phyloP scores from a whole-genome alignment of 2,113 vertebrate genomes.

The Corythornis vintsioides region DNA sequence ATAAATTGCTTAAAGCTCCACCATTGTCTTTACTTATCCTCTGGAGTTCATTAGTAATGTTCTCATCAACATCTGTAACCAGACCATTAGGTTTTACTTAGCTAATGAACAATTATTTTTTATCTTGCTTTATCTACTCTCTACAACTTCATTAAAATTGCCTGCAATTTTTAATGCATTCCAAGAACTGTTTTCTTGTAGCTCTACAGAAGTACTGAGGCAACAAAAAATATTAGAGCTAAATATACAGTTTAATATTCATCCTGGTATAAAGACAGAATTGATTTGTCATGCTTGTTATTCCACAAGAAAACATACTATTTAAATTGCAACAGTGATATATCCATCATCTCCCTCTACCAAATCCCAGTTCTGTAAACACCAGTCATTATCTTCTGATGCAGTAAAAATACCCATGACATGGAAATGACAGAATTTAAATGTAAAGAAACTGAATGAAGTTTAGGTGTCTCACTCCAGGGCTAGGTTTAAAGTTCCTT shows the following conservation, averaged over 20 bases:
- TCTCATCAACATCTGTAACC: background rate
- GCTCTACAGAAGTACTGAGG: background rate
- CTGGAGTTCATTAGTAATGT: background rate
- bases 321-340: background rate
- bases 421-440: background rate
- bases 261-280: background rate
- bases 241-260: background rate
- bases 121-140: background rate
- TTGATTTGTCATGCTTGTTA: background rate
- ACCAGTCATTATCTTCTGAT: background rate
- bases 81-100: background rate
- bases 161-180: background rate
- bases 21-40: background rate
- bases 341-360: background rate
- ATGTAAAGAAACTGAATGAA: background rate
- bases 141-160: background rate
- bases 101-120: background rate
- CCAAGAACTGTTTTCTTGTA: background rate
- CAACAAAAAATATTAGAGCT: background rate
- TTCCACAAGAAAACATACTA: background rate
- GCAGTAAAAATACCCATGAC: background rate
- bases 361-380: fast-evolving
- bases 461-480: background rate
- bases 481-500: background rate
- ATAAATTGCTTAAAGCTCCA: background rate